These are phyloP conservation scores for Spinus olivaceus DNA, from an alignment of 2,797 vertebrate genomes.

Conservation along the genomic window DNA sequence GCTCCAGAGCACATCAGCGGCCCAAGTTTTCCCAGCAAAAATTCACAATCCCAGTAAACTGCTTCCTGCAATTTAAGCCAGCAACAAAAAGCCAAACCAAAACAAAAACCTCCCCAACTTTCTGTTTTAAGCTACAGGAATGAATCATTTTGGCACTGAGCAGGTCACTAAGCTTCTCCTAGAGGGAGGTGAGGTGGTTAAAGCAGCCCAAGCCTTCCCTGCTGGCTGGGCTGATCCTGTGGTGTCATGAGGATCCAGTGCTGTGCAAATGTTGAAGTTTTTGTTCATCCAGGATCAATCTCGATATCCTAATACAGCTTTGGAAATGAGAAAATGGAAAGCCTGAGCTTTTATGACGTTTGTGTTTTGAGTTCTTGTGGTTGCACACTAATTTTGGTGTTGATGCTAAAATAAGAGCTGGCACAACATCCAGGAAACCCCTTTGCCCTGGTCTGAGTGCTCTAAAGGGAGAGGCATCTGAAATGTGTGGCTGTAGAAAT, in stretches of 20 bases:
- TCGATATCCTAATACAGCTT: background rate
- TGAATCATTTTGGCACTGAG: background rate
- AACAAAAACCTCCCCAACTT: background rate
- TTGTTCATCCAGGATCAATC: background rate
- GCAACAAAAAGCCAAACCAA: background rate
- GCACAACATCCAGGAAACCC: background rate
- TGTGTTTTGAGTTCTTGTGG: background rate
- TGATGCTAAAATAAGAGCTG: background rate
- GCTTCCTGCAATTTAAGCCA: background rate
- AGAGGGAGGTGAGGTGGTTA: background rate
- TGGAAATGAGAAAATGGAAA: background rate
- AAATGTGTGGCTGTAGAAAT: background rate
- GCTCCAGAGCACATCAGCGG: background rate
- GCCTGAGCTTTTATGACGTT: background rate
- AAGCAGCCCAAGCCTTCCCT: background rate
- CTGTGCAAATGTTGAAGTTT: background rate
- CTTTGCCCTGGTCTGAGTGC: background rate
- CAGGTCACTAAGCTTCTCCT: background rate
- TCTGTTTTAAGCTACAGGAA: background rate
- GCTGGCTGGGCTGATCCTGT: background rate
- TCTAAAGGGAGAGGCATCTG: background rate
- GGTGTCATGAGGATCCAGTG: background rate
- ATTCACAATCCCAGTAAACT: background rate
- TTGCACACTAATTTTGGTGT: background rate
- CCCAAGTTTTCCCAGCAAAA: background rate